phyloP scores from a whole-genome alignment of 2,797 vertebrate species.

The Sebastes matsubarae region DNA sequence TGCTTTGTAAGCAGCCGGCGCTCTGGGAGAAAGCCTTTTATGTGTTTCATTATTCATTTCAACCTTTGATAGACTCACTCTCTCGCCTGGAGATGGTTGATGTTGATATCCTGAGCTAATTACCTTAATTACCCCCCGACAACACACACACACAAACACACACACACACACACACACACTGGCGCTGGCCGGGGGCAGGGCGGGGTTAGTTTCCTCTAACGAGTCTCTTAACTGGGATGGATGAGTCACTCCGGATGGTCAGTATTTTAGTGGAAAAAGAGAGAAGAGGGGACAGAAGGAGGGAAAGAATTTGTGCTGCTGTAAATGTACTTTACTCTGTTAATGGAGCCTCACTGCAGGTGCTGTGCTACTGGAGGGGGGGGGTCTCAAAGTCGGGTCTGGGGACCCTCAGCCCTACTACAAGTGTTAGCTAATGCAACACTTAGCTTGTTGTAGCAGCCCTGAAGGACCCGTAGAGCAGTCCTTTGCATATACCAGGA shows the following conservation, averaged over 20 bases:
- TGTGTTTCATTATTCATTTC: conserved; percentile 60
- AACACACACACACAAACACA: conserved; percentile 16
- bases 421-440: too few relatives aligned
- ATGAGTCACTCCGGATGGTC: conserved; percentile 25
- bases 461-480: too few relatives aligned
- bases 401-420: too few relatives aligned
- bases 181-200: not conserved
- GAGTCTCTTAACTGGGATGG: conserved; percentile 41
- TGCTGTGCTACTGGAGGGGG: too few relatives aligned
- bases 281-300: not conserved
- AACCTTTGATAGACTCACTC: conserved; percentile 49
- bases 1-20: not conserved
- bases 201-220: conserved; percentile 22
- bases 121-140: conserved; percentile 54
- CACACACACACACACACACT: not conserved
- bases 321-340: not conserved
- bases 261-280: not conserved
- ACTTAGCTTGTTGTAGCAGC: accelerated
- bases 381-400: not conserved
- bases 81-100: conserved; percentile 45
- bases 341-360: not conserved
- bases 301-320: not conserved
- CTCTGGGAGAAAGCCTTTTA: conserved; percentile 21
- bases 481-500: accelerated
- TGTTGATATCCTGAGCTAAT: conserved; percentile 64